phyloP scores from a whole-genome alignment of 53 echinoderm and acorn worm genomes.

The Antedon mediterranea region DNA sequence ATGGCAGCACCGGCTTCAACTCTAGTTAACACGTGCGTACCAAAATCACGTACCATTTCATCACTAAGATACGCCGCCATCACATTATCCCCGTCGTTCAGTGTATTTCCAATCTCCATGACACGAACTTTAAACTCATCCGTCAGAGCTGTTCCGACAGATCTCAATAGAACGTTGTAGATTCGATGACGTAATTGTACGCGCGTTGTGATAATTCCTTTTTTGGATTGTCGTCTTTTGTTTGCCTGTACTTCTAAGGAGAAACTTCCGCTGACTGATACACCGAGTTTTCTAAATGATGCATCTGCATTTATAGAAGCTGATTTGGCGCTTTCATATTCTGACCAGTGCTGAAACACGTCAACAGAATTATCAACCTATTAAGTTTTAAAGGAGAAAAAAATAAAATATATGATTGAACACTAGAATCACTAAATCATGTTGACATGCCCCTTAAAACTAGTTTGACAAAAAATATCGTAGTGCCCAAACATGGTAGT shows the following conservation, averaged over 20 bases:
- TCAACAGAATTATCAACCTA: too few species aligned
- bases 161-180: neutral
- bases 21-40: constrained; percentile 22
- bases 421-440: too few species aligned
- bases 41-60: constrained; percentile 22
- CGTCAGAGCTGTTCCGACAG: neutral
- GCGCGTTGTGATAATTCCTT: constrained; percentile 21
- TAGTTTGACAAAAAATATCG: too few species aligned
- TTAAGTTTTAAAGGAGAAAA: too few species aligned
- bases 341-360: too few species aligned
- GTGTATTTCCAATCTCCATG: constrained; percentile 8
- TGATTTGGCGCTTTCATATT: constrained; percentile 18
- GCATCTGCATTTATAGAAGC: constrained; percentile 21
- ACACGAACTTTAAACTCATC: constrained; percentile 3
- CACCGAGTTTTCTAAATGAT: neutral
- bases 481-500: too few species aligned
- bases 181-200: constrained; percentile 6
- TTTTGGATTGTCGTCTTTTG: constrained; percentile 4
- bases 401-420: too few species aligned
- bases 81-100: constrained; percentile 5
- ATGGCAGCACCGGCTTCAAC: constrained; percentile 23
- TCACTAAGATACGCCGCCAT: constrained; percentile 22
- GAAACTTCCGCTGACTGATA: constrained; percentile 20
- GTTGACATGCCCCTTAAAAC: too few species aligned
- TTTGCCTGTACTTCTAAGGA: constrained; percentile 11